phyloP scores from a whole-genome alignment of 2,888 invertebrate genomes.

The Bombyx huttoni region DNA sequence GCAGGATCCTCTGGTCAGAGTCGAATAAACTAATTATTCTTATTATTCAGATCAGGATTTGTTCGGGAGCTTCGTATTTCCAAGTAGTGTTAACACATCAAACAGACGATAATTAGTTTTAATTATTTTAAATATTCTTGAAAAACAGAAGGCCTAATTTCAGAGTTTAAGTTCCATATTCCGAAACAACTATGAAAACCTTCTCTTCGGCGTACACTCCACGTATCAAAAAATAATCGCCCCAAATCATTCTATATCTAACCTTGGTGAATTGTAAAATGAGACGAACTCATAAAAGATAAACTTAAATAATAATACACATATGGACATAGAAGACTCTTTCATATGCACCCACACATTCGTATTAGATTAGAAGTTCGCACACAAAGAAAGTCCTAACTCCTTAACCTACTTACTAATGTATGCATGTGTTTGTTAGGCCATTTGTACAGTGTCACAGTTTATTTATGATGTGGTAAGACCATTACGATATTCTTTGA shows the following conservation, averaged over 20 bases:
- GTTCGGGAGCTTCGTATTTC: no score
- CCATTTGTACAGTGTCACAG: background rate
- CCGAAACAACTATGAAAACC: no score
- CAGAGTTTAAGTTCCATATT: no score
- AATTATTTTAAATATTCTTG: no score
- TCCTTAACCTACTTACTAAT: background rate
- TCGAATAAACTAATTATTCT: no score
- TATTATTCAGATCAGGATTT: no score
- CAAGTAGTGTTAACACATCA: no score
- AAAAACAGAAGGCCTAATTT: no score
- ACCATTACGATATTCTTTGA: background rate
- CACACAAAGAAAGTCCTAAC: conserved; percentile 4
- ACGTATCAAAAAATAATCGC: background rate
- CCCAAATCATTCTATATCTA: background rate
- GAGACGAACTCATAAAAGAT: background rate
- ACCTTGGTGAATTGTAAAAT: background rate
- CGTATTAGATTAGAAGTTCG: background rate
- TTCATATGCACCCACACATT: background rate
- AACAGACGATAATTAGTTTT: no score
- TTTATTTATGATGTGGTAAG: background rate
- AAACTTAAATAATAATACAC: background rate
- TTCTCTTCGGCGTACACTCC: no score
- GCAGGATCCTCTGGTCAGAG: no score
- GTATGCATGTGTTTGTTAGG: background rate
- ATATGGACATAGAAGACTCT: conserved; percentile 1